Base-by-base conservation (phyloP, 1,140 invertebrate species). In the Drosophila mauritiana region DNA sequence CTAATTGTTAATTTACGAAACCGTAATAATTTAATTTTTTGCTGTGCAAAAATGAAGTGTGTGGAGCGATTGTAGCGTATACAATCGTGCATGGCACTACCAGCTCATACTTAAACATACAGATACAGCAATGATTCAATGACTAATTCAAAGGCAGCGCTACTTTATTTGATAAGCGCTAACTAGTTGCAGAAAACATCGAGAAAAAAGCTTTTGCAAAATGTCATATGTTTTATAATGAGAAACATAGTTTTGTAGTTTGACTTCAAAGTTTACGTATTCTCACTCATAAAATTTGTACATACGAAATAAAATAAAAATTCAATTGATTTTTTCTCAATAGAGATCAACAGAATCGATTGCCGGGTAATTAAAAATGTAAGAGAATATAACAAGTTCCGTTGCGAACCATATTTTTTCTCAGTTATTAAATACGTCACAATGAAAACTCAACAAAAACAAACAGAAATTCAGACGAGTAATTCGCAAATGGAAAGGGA, bases 61-160 rank as follows among this genome's bases (percentile, higher is more conserved):
- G 39, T 11, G 10, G 37, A 20, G 34, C n/a, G 34, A 51, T 31
- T 37, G 56, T 57, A 52, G 48, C 53, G 52, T 58, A 48, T 22
- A n/a, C 13, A 61, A 22, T 67, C 62, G 78, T 64, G 69, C 61
- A 46, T 68, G 76, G 45, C 76, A 74, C 77, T 45, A 45, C 53
- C 62, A 63, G 59, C 34, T 39, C 54, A 40, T 1, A 46, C 15
- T 64, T 39, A 52, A 6, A 45, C 17, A 54, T 4, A 25, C 17
- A 37, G 36, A 36, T 34, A 45, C 40, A 42, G 42, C 43, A 40
- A 56, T 55, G 51, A 67, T 43, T 67, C 40, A 46, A 64, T 70
- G 45, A 25, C 52, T 70, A 70, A 70, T 70, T 69, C 17, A 45
- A 68, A 48, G n/a, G 34, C 63, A 70, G 45, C 48, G 42, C 55